Evolutionary conservation across 2,113 vertebrate genomes (phyloP).

Genomic region (Osmerus mordax): DNA sequence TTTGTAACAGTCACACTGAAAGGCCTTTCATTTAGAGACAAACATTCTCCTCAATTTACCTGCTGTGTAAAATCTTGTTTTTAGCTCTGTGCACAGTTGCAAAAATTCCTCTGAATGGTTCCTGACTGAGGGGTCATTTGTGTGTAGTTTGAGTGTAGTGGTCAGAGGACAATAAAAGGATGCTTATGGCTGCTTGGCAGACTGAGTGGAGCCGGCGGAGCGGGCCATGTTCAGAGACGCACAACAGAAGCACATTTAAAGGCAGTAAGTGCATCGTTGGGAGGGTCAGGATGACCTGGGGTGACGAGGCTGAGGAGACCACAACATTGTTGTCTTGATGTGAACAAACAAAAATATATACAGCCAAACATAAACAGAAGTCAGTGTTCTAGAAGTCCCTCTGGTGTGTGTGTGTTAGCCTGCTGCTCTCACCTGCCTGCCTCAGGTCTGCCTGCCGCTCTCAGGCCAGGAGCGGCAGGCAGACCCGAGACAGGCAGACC

Average conservation of each 20-base stretch:
- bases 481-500: too few relatives aligned
- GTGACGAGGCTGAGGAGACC: constrained; percentile 14
- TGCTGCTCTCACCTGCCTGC: too few relatives aligned
- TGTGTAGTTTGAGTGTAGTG: constrained; percentile 41
- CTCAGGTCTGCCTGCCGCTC: too few relatives aligned
- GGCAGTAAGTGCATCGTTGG: constrained; percentile 52
- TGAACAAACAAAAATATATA: too few relatives aligned
- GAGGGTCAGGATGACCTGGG: constrained; percentile 58
- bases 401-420: too few relatives aligned
- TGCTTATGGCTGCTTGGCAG: constrained; percentile 56
- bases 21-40: not conserved
- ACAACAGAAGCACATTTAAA: constrained; percentile 62
- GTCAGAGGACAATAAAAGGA: constrained; percentile 60
- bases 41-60: not conserved
- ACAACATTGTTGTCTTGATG: not conserved
- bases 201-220: constrained; percentile 59
- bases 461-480: too few relatives aligned
- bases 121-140: constrained; percentile 28
- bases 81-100: not conserved
- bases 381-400: too few relatives aligned
- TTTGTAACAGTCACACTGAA: too few relatives aligned
- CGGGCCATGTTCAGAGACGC: constrained; percentile 53
- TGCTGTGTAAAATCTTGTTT: not conserved
- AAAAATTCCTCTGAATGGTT: constrained; percentile 36
- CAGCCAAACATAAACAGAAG: too few relatives aligned